Evolutionary conservation across 2,888 invertebrate genomes (phyloP), one percentile per base, ranked within the genome.

Genomic region (Oligia latruncula): DNA sequence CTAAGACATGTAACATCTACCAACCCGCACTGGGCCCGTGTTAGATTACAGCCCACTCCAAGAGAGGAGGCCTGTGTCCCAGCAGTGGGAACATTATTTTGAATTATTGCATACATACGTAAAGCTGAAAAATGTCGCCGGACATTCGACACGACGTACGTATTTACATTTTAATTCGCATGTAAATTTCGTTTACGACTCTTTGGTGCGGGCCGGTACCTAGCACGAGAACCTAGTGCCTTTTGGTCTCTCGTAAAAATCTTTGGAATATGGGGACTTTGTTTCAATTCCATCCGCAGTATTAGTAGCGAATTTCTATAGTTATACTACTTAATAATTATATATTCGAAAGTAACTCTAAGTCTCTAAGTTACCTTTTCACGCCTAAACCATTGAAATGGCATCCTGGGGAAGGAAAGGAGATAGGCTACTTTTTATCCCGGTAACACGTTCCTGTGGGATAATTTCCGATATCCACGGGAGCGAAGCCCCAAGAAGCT

Each of bases 131-230:
- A 76, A 81, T 70, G 43, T 71, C 40, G 62, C 11, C 40, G 9
- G 52, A 6, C 17, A 67, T 46, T 71, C 5, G 5, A 40, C 4
- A 40, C 40, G 40, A 40, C 40, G 40, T 40, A 40, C 40, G 40
- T 5, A 40, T 71, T 71, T 40, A 71, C 66, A 82, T 49, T 82
- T 35, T 49, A 70, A 82, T 65, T 70, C 52, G 6, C 65, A 66
- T 75, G 58, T 65, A 35, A 64, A 81, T 81, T 62, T 68, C 0
- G 20, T 62, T 40, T 67, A 43, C 79, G 46, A 55, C 6, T 58
- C 17, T 23, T 67, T 74, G n/a, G n/a, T 52, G 40, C 43, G 11
- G 9, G 62, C 8, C 49, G 17, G 46, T n/a, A 46, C n/a, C 49
- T 29, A 62, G 17, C 17, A 17, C 35, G 3, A 35, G 8, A 64